Base-by-base conservation (phyloP, 1,140 invertebrate genomes). In the Atopsyche davidsoni region DNA sequence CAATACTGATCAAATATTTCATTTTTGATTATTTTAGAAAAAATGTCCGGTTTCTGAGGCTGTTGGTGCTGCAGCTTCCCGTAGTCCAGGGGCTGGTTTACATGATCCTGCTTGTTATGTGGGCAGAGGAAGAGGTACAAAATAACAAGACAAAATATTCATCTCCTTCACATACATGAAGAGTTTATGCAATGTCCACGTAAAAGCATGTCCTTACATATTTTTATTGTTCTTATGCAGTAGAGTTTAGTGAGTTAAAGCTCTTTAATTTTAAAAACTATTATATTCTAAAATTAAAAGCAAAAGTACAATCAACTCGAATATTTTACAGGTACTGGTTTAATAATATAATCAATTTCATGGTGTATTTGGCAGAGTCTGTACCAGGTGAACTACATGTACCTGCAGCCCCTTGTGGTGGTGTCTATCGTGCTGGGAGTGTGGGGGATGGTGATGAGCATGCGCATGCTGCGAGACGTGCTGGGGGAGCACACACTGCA, bases 391-490 rank as follows among this genome's bases (percentile, higher is more conserved):
- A 77, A 73, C 55, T 79, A 80, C 59, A 66, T 75, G 58, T 82
- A 76, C 59, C 60, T 80, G 38, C 79, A 80, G 63, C 76, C 77
- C 1, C 62, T 81, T 11, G 67, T 81, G 1, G 70, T 73, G 1
- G 61, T 70, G 0, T 81, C 79, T 1, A 80, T 82, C 18, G 55
- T 81, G 3, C 66, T 75, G n/a, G 79, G 79, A 2, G 67, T 82
- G 13, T 82, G 79, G 79, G 78, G 75, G 0, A 72, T 80, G 48
- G 68, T 71, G 10, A 81, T 81, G 77, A 72, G 70, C 3, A 73
- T 79, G 1, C 65, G 70, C 2, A 66, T 75, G 24, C 60, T 76
- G 0, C 63, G 62, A 41, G 69, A 70, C 10, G 58, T 68, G 1
- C 59, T 76, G 0, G 70, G 73, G 9, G 60, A 51, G 58, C 69